phyloP scores from a whole-genome alignment of 2,888 invertebrate species.

The Zhuqinia jingwanae region DNA sequence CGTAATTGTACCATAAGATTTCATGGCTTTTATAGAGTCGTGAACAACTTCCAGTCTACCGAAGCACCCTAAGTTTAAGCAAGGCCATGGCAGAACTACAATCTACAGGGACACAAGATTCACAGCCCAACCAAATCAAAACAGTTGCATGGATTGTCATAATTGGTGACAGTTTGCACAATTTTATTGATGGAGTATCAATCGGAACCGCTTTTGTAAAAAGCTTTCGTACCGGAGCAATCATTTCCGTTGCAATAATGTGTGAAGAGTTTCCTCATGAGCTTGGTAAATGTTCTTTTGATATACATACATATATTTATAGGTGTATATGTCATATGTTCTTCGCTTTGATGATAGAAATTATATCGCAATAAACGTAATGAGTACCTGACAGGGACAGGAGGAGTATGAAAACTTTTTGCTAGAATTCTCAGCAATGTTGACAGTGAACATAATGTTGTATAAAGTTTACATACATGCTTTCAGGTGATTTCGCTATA shows the following conservation, averaged over 20 bases:
- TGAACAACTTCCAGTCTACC: constrained; percentile 71
- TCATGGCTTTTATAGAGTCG: constrained; percentile 66
- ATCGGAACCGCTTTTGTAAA: constrained; percentile 85
- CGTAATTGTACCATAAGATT: too few relatives aligned
- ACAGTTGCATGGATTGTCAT: constrained; percentile 84
- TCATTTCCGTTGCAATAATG: constrained; percentile 84
- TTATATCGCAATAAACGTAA: too few relatives aligned
- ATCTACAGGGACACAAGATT: constrained; percentile 6
- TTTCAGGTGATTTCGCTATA: constrained; percentile 84
- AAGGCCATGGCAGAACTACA: constrained; percentile 63
- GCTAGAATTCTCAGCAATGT: too few relatives aligned
- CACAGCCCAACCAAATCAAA: constrained; percentile 80
- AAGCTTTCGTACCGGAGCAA: constrained; percentile 83
- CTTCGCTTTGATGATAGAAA: too few relatives aligned
- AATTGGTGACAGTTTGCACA: constrained; percentile 84
- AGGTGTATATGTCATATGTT: too few relatives aligned
- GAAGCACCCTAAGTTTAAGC: constrained; percentile 78
- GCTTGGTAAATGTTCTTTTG: constrained; percentile 82
- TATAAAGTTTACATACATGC: neutral
- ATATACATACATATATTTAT: too few relatives aligned
- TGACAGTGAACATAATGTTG: neutral
- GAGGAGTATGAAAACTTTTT: neutral
- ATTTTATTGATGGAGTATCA: constrained; percentile 84
- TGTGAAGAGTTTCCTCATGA: constrained; percentile 86
- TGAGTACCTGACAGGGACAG: too few relatives aligned